Conservation (phyloP, 2,797 vertebrate genomes). For the Salarias fasciatus region DNA sequence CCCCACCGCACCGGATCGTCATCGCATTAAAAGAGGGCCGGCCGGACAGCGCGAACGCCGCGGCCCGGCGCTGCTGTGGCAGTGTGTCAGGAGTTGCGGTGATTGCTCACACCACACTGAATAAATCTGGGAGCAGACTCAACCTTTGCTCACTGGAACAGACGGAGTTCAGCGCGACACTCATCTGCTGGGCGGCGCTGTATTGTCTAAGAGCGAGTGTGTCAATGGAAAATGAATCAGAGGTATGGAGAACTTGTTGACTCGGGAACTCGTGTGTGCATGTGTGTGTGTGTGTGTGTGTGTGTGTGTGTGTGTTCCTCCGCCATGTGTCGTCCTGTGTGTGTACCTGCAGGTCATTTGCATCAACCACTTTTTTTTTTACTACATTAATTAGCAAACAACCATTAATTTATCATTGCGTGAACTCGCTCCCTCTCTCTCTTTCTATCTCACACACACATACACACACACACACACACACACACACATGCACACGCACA, state of each 20-base stretch:
- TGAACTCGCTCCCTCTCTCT: constrained; percentile 28
- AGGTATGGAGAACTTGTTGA: constrained; percentile 21
- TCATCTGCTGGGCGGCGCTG: constrained; percentile 46
- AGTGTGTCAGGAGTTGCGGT: constrained; percentile 26
- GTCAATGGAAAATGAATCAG: constrained; percentile 55
- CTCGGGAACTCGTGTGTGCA: constrained; percentile 27
- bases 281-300: no score
- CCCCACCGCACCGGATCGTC: no score
- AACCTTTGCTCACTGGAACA: constrained; percentile 36
- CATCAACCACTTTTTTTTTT: constrained; percentile 20
- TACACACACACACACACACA: constrained; percentile 8
- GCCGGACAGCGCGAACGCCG: no score
- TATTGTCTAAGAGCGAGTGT: constrained; percentile 42
- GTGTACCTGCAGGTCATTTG: constrained; percentile 51
- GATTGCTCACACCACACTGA: constrained; percentile 38
- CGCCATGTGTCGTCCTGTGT: constrained; percentile 22
- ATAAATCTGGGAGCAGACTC: constrained; percentile 38
- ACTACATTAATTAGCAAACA: constrained; percentile 51
- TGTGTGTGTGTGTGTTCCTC: no score
- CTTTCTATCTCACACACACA: no score
- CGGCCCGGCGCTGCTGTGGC: no score
- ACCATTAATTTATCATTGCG: constrained; percentile 59
- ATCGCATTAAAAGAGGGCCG: no score
- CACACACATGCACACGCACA: constrained; percentile 1
- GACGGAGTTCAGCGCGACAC: constrained; percentile 28